phyloP scores from a whole-genome alignment of 2,113 vertebrate genomes.

The Bufo gargarizans region DNA sequence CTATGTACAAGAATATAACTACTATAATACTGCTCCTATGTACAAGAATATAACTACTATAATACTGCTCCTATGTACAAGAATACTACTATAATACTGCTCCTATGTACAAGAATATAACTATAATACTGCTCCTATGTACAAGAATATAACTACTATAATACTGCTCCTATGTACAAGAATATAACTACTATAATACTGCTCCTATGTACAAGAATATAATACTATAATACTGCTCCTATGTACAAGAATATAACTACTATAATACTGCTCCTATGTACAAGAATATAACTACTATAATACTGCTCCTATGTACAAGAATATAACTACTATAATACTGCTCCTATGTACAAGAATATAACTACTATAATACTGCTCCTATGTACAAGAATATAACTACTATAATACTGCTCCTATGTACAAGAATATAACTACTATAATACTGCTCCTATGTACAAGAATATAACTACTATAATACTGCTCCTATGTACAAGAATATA shows the following conservation, averaged over 20 bases:
- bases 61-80: background rate
- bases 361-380: background rate
- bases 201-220: background rate
- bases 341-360: background rate
- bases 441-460: background rate
- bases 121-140: background rate
- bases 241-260: too few relatives aligned
- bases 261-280: too few relatives aligned
- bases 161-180: background rate
- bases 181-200: background rate
- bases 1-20: background rate
- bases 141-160: background rate
- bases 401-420: background rate
- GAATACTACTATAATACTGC: background rate
- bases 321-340: background rate
- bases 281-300: too few relatives aligned
- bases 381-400: conserved; percentile 2
- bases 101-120: background rate
- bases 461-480: conserved; percentile 2
- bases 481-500: conserved; percentile 1
- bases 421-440: conserved; percentile 5
- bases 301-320: background rate
- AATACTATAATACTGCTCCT: too few relatives aligned
- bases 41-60: background rate
- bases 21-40: background rate